Conservation (phyloP, 1,140 invertebrate species). For the Leptoteleia sp. region DNA sequence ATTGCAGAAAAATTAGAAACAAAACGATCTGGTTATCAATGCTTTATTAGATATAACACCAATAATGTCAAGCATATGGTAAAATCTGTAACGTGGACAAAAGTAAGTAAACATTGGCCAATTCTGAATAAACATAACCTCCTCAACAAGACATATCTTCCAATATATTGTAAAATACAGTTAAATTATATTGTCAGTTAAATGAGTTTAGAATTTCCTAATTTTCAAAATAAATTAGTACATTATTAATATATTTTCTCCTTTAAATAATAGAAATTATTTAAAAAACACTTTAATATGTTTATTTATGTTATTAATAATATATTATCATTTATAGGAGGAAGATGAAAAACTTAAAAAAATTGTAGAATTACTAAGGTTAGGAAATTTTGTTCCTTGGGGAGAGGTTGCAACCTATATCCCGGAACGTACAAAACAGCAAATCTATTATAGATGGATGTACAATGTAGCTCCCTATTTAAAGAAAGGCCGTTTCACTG, state of each 20-base stretch:
- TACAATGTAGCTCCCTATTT: constrained; percentile 78
- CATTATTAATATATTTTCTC: no score
- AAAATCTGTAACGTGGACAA: constrained; percentile 81
- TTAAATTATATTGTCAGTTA: no score
- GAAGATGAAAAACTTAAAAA: constrained; percentile 83
- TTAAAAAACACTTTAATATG: no score
- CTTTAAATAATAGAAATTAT: no score
- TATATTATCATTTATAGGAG: constrained; percentile 68
- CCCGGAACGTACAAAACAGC: constrained; percentile 83
- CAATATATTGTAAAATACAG: no score
- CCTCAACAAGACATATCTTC: not conserved
- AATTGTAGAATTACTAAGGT: constrained; percentile 81
- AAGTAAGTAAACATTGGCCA: constrained; percentile 45
- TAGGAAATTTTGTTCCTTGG: constrained; percentile 86
- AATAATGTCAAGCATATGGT: constrained; percentile 72
- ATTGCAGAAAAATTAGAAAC: constrained; percentile 83
- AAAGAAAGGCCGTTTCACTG: constrained; percentile 83
- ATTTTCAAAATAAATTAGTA: no score
- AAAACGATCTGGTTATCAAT: constrained; percentile 84
- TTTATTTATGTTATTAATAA: no score
- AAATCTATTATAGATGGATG: constrained; percentile 83
- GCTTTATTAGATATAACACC: constrained; percentile 84
- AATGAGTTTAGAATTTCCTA: no score
- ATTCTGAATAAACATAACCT: no score
- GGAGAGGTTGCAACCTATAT: constrained; percentile 83